Evolutionary conservation across 2,113 vertebrate genomes (phyloP), one percentile per base, ranked within the genome.

Genomic region (Danio rerio): DNA sequence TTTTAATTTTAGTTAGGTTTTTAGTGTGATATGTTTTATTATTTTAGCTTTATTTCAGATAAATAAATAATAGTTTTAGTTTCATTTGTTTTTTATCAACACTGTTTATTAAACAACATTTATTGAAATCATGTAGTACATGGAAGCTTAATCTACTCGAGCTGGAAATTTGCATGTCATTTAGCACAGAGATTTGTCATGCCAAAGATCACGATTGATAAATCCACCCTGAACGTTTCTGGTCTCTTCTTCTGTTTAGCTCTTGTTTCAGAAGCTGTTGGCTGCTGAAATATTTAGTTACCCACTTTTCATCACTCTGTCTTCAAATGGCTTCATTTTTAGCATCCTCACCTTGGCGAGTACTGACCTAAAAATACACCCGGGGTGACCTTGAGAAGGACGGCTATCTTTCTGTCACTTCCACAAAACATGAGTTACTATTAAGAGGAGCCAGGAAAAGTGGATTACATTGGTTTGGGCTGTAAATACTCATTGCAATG

Each of bases 361-460:
- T 16, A 45, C 43, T 85, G 75, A 74, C 84, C 75, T 82, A 82
- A 85, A 85, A 85, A 78, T 69, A 80, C 66, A 49, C 43, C 68
- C 18, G 56, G 50, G 61, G 43, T 20, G 20, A 62, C 72, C 79
- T 78, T 81, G 84, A 85, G 76, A 63, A 80, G 75, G 40, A 47
- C 63, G 49, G 45, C 53, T 58, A 66, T 78, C 66, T 73, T 58
- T 20, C 84, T 66, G 74, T 73, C 66, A 65, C 47, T 59, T 73
- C 43, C 42, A 49, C 50, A 70, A 20, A 70, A 20, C 43, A 45
- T 50, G 71, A 81, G 43, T 49, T 55, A 42, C 63, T 59, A 66
- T 71, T 71, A 21, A 52, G 49, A 8, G 9, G 45, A 21, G 15
- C 45, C 45, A 52, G 10, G 16, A n/a, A 77, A 77, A 77, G 58